Conservation (phyloP, 2,888 invertebrate species). For the Aphodius sticticus region DNA sequence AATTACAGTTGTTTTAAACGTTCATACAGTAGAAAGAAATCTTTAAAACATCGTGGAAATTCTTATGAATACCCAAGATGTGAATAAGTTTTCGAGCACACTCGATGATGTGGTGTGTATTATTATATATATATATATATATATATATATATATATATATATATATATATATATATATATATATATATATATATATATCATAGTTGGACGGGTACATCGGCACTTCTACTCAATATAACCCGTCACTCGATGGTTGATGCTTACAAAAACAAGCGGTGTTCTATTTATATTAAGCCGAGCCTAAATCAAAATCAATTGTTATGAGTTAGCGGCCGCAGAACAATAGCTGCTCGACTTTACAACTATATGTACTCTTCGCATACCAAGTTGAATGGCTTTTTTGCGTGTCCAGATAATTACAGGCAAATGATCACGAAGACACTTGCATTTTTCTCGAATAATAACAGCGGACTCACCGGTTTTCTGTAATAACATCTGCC, state of each 20-base stretch:
- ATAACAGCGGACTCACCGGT: background rate
- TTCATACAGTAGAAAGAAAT: too few species aligned
- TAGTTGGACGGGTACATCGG: background rate
- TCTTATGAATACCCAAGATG: too few species aligned
- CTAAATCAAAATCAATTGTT: background rate
- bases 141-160: too few species aligned
- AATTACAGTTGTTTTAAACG: too few species aligned
- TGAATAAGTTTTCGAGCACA: too few species aligned
- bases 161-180: too few species aligned
- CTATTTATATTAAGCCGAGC: background rate
- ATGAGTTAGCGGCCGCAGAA: background rate
- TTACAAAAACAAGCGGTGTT: background rate
- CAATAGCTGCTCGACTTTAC: background rate
- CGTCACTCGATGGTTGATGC: background rate
- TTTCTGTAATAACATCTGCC: background rate
- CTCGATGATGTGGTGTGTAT: too few species aligned
- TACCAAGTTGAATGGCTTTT: background rate
- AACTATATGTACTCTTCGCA: background rate
- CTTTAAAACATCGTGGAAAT: too few species aligned
- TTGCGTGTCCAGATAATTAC: background rate
- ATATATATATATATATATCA: too few species aligned
- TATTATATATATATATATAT: too few species aligned
- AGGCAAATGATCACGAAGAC: background rate
- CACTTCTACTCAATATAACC: background rate
- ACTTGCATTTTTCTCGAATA: background rate